Evolutionary conservation across 2,797 vertebrate species (phyloP), one percentile per base, ranked within the genome.

Genomic region (Somateria mollissima): DNA sequence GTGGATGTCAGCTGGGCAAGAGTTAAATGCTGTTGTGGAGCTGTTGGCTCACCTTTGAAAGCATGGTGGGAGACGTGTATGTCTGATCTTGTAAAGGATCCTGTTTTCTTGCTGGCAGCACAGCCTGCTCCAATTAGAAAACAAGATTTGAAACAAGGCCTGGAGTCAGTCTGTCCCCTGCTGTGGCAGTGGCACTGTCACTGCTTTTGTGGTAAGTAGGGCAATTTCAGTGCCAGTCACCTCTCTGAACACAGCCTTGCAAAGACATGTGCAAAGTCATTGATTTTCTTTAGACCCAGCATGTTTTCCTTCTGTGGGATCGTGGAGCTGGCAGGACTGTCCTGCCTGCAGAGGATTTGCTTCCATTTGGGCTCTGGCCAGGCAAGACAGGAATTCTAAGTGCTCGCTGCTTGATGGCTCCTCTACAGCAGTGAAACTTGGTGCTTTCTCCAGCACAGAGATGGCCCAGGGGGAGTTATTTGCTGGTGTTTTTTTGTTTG

Each of bases 331-430:
- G 94, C 94, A 96, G 86, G 87, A 88, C 65, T 93, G 85, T 82
- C 60, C 56, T 94, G 79, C 81, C 75, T 94, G 70, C 64, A 89
- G 85, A 95, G 73, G 91, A 84, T 91, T 94, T 94, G 71, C 92
- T 95, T 95, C 87, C 62, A 91, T 51, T 94, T 96, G 94, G 94
- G 79, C 81, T 79, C 27, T 43, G 76, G 87, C 94, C 94, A 95
- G 82, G 21, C 75, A 78, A 89, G 94, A 83, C 62, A 76, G 64
- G 89, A 96, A 96, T 95, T 70, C 85, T 84, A 84, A 94, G 56
- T 75, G 60, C 47, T 94, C 0, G 0, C 64, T 56, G 71, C 53
- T 95, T 88, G 89, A 30, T 62, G 61, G 43, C 65, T 93, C 75
- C 66, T 84, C 34, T 56, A 66, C 32, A 92, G 49, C 77, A 84